Base-by-base conservation (phyloP, 2,888 invertebrate genomes). In the Acheta domesticus region DNA sequence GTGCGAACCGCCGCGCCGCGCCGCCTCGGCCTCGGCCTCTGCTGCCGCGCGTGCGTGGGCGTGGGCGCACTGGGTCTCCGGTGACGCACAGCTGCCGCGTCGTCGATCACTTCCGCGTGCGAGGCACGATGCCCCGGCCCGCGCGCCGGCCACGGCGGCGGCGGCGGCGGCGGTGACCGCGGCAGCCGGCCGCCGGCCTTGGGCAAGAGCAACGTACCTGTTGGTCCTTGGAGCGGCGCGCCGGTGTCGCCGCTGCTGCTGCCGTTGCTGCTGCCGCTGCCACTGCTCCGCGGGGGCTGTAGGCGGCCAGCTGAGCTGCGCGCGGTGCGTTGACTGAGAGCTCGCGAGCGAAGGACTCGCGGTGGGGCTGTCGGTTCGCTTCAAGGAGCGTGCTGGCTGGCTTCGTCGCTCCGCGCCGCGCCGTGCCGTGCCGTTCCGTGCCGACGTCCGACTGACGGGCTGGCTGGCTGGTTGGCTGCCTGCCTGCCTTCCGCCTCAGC, bases 151-250 rank as follows among this genome's bases (percentile, higher is more conserved):
- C 75, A 36, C 12, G 19, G 74, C 74, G 73, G 19, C 20, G 19
- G 19, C 19, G 20, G 73, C 73, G 19, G 73, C 73, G 73, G 19
- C 49, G 79, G 75, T 75, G 36, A 36, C 36, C 36, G 36, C 36
- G 36, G 36, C 36, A 36, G 36, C 50, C 50, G 77, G 74, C 73
- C 76, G 49, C 49, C 81, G 81, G 77, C 81, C 81, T 81, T 81
- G 81, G 76, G 19, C 48, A 81, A 79, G 81, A 74, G 19, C 48
- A 81, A 79, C 81, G 78, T 81, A 81, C 81, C 81, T 81, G 76
- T 48, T 48, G 81, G 77, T 81, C 81, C 81, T 78, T 78, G 78
- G 76, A 62, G 62, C 14, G n/a, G 62, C 14, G 62, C 62, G n/a
- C 16, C 62, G 62, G 14, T 19, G 62, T 12, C 62, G 62, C n/a